Evolutionary conservation across 1,140 invertebrate species (phyloP).

Genomic region (Ctenoplectra terminalis): DNA sequence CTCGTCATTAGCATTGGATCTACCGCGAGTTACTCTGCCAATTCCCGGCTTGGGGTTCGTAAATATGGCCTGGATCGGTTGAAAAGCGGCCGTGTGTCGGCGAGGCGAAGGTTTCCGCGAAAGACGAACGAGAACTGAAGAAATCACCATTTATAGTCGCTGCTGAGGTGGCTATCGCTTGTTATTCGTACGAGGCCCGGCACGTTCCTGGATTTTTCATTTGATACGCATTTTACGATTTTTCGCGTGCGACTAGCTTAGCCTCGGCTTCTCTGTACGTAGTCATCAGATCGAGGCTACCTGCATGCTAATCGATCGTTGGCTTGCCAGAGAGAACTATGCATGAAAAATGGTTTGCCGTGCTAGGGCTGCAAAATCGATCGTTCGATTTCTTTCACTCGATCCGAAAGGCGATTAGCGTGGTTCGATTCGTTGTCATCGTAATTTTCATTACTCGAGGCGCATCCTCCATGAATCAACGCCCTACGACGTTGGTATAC

Average conservation of each 20-base stretch:
- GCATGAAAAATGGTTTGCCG: conserved; percentile 57
- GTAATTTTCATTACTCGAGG: conserved; percentile 53
- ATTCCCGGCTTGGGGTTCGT: conserved; percentile 9
- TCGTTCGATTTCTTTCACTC: conserved; percentile 6
- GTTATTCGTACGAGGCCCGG: conserved; percentile 59
- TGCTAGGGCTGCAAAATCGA: conserved; percentile 59
- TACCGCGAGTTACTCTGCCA: not conserved
- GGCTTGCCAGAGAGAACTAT: conserved; percentile 45
- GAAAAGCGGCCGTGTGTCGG: conserved; percentile 47
- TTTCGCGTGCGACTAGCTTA: conserved; percentile 56
- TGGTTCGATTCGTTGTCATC: conserved; percentile 8
- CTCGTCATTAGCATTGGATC: conserved; percentile 44
- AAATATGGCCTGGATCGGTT: conserved; percentile 38
- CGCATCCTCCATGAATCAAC: conserved; percentile 24
- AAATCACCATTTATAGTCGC: conserved; percentile 64
- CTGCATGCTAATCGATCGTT: conserved; percentile 71
- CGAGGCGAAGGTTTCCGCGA: conserved; percentile 38
- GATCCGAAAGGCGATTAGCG: conserved; percentile 13
- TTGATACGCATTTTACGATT: conserved; percentile 73
- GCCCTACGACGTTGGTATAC: conserved; percentile 16
- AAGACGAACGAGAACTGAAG: conserved; percentile 48
- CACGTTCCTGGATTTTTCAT: conserved; percentile 70
- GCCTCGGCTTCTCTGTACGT: conserved; percentile 48
- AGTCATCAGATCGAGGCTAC: conserved; percentile 70
- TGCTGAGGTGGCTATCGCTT: conserved; percentile 57